These are phyloP conservation scores for Gryllus longicercus DNA, from an alignment of 2,888 invertebrate genomes.

Conservation along the genomic window DNA sequence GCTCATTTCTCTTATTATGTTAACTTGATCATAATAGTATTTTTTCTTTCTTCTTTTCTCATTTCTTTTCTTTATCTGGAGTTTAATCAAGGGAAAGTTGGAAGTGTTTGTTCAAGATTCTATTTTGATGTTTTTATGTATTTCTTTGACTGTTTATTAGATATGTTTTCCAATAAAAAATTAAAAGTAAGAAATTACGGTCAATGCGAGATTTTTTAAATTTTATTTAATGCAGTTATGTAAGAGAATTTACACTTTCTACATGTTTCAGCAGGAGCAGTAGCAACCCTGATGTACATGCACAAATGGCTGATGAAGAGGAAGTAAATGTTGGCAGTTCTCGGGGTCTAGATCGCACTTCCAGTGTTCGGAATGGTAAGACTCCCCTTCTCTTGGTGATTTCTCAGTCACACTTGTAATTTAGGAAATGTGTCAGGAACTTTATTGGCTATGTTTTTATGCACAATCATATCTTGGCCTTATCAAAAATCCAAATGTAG, in stretches of 20 bases:
- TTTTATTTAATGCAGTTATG: background rate
- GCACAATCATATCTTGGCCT: no score
- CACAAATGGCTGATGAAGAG: constrained; percentile 43
- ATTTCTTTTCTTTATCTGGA: no score
- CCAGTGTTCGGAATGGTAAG: constrained; percentile 51
- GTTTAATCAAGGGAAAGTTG: no score
- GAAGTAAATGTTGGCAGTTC: constrained; percentile 44
- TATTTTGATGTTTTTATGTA: background rate
- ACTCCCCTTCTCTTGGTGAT: no score
- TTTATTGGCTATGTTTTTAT: no score
- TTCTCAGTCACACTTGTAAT: constrained; percentile 19
- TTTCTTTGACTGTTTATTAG: background rate
- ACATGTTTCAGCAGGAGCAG: constrained; percentile 40
- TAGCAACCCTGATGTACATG: constrained; percentile 46
- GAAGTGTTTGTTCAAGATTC: no score
- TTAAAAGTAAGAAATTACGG: background rate
- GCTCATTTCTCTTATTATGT: no score
- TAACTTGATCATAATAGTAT: no score
- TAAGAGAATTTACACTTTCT: no score
- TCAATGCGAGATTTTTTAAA: background rate
- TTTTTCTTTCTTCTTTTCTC: no score
- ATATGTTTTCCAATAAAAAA: background rate
- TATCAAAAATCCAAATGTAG: no score
- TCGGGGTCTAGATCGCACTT: constrained; percentile 52
- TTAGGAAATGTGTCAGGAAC: background rate